Evolutionary conservation across 2,888 invertebrate species (phyloP).

Genomic region (Spatulosminthurus flaviceps): DNA sequence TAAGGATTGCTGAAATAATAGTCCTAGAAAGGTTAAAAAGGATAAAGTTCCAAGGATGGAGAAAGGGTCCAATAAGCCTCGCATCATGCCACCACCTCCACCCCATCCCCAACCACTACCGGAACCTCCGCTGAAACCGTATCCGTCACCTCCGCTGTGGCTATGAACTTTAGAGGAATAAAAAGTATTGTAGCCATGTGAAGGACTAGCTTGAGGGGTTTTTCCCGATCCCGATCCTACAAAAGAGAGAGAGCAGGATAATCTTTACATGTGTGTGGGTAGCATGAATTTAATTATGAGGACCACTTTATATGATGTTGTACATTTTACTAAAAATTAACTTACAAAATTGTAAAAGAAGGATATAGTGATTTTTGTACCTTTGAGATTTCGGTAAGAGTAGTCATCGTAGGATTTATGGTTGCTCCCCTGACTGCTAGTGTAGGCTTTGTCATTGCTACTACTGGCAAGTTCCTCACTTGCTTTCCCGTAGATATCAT

Average conservation of each 20-base stretch:
- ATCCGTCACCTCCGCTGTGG: conserved; percentile 4
- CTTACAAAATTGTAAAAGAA: too few species aligned
- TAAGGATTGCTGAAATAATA: conserved; percentile 59
- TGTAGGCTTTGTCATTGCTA: conserved; percentile 16
- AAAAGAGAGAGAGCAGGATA: not conserved
- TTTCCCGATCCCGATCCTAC: not conserved
- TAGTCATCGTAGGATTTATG: conserved; percentile 51
- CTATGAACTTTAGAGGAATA: conserved; percentile 43
- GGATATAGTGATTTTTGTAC: too few species aligned
- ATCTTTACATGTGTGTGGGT: too few species aligned
- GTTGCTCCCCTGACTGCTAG: not conserved
- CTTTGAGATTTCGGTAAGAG: conserved; percentile 12
- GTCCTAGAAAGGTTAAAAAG: conserved; percentile 60
- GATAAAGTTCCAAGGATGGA: conserved; percentile 62
- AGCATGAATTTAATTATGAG: too few species aligned
- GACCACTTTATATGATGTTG: too few species aligned
- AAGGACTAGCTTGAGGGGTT: conserved; percentile 7
- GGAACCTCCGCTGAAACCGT: conserved; percentile 23
- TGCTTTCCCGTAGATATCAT: conserved; percentile 56
- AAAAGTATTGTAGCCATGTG: conserved; percentile 19
- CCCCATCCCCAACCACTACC: conserved; percentile 48
- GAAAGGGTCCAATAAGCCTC: conserved; percentile 59
- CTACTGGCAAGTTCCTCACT: conserved; percentile 51
- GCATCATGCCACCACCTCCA: conserved; percentile 45
- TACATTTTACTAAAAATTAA: too few species aligned